Conservation (phyloP, 2,797 vertebrate species). For the Takifugu ocellatus region DNA sequence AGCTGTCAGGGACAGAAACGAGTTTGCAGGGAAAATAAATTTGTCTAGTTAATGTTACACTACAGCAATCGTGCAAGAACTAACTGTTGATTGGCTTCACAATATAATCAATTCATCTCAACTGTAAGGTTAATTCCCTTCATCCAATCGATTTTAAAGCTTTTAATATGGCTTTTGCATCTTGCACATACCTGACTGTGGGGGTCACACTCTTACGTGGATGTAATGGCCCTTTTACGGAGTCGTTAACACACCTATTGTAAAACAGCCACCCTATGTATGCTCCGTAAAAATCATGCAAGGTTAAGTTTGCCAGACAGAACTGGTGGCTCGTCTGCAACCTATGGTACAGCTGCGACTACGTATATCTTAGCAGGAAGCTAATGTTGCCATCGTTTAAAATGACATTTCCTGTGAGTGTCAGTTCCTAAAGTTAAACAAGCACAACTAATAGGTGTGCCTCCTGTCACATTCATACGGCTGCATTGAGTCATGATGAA, state of each 20-base stretch:
- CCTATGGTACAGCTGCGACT: conserved; percentile 41
- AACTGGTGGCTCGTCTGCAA: conserved; percentile 39
- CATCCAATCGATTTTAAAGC: neutral
- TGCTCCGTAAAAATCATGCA: neutral
- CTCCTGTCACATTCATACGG: conserved; percentile 15
- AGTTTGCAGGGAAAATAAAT: no score
- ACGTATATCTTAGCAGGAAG: conserved; percentile 55
- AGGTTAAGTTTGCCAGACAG: conserved; percentile 22
- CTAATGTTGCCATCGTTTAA: conserved; percentile 48
- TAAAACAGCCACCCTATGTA: no score
- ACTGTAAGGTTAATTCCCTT: neutral
- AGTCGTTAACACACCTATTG: neutral
- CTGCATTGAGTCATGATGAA: conserved; percentile 8
- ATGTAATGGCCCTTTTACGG: neutral
- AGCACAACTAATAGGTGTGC: neutral
- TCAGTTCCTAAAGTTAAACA: conserved; percentile 48
- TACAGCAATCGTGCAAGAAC: no score
- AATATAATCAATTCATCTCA: no score
- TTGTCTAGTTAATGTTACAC: no score
- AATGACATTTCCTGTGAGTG: conserved; percentile 46
- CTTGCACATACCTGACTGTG: conserved; percentile 1
- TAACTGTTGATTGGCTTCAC: no score
- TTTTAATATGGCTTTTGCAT: conserved; percentile 6
- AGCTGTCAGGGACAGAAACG: no score
- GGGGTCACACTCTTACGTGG: conserved; percentile 5